phyloP scores from a whole-genome alignment of 1,140 invertebrate species.

The Bombus breviceps region DNA sequence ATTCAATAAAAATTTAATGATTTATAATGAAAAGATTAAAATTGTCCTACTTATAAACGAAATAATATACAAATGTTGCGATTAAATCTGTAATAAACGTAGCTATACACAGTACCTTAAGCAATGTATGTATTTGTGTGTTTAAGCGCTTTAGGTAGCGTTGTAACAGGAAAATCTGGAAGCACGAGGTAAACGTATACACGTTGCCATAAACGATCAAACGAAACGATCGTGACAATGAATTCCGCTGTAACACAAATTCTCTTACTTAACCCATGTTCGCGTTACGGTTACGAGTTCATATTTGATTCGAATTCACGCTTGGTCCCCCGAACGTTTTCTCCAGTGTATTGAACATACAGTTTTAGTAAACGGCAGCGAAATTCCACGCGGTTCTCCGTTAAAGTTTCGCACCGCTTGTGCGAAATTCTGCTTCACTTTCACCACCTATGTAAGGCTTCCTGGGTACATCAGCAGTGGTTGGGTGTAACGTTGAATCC shows the following conservation, averaged over 20 bases:
- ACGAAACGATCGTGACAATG: slow-evolving; percentile 7
- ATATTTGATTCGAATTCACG: slow-evolving; percentile 4
- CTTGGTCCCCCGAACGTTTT: not conserved
- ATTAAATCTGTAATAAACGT: not conserved
- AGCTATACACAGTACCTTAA: not conserved
- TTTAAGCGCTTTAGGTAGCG: too few species aligned
- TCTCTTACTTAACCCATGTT: not conserved
- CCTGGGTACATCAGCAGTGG: not conserved
- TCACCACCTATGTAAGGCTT: not conserved
- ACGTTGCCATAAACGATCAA: not conserved
- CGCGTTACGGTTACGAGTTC: not conserved
- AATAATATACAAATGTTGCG: too few species aligned
- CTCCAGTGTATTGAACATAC: not conserved
- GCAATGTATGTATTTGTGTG: not conserved
- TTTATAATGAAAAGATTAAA: too few species aligned
- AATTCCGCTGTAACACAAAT: not conserved
- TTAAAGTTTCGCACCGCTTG: slow-evolving; percentile 5
- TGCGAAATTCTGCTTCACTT: slow-evolving; percentile 1
- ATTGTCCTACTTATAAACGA: too few species aligned
- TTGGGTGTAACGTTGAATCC: not conserved
- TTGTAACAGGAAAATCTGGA: not conserved
- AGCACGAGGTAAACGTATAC: not conserved
- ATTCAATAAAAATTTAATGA: too few species aligned
- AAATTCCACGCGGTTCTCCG: not conserved
- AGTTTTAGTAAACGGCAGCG: not conserved